phyloP scores from a whole-genome alignment of 1,140 invertebrate genomes.

The Atta cephalotes region DNA sequence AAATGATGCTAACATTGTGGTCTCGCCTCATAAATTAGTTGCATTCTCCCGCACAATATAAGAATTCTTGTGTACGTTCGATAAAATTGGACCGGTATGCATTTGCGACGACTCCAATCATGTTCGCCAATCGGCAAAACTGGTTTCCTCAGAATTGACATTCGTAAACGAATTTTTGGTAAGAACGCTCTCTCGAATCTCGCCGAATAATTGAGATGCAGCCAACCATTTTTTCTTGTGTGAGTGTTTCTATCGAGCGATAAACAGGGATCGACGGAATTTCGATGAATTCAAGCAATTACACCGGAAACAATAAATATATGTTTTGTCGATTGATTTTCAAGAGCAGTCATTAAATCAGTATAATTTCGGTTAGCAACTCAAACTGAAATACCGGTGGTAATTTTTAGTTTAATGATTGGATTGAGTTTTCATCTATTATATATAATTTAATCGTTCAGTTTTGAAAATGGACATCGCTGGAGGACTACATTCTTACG shows the following conservation, averaged over 20 bases:
- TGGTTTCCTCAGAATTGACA: conserved; percentile 56
- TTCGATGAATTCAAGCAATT: not conserved
- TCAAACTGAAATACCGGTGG: no score
- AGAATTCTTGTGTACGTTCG: conserved; percentile 48
- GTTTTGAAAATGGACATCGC: not conserved
- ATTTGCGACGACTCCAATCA: conserved; percentile 31
- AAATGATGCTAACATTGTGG: conserved; percentile 17
- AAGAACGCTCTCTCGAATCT: not conserved
- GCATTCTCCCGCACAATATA: conserved; percentile 42
- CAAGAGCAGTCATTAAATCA: not conserved
- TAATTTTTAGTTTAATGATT: not conserved
- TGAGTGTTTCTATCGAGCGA: conserved; percentile 21
- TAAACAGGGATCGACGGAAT: not conserved
- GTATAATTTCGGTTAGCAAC: not conserved
- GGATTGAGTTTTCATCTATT: not conserved
- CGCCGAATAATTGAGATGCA: conserved; percentile 25
- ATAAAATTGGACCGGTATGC: conserved; percentile 62
- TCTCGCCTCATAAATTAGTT: conserved; percentile 62
- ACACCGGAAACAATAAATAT: not conserved
- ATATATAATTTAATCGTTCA: conserved; percentile 13
- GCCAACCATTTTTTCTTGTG: not conserved
- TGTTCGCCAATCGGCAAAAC: conserved; percentile 61
- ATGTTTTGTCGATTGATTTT: not conserved
- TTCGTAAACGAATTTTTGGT: conserved; percentile 31
- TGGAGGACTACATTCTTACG: not conserved